Conservation (phyloP, 2,888 invertebrate genomes). For the Netelia virgata region DNA sequence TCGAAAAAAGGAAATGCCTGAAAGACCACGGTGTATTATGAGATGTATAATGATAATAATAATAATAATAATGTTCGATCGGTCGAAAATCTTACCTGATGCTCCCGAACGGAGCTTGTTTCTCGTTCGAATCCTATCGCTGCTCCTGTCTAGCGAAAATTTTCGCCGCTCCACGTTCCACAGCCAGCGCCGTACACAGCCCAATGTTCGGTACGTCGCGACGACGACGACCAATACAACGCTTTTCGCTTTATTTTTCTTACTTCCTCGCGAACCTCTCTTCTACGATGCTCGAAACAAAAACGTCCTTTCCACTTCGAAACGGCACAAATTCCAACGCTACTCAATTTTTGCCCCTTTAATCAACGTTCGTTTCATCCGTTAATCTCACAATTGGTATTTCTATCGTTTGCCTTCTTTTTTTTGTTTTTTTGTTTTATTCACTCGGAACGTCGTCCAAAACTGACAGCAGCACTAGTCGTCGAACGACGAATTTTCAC, state of each 20-base stretch:
- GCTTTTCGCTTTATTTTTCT: neutral
- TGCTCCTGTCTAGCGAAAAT: slow-evolving; percentile 10
- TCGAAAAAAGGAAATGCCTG: slow-evolving; percentile 1
- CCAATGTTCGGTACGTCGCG: neutral
- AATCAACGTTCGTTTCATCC: neutral
- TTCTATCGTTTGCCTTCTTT: neutral
- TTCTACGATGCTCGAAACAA: neutral
- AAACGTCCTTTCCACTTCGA: neutral
- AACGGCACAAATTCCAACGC: neutral
- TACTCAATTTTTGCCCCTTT: neutral
- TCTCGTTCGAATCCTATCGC: slow-evolving; percentile 61
- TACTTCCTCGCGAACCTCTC: neutral
- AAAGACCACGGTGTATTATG: too few relatives aligned
- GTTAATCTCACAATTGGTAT: neutral
- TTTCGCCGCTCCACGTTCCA: slow-evolving; percentile 45
- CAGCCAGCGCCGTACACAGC: slow-evolving; percentile 45
- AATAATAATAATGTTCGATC: too few relatives aligned
- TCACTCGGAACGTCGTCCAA: slow-evolving; percentile 60
- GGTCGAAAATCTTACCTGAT: slow-evolving; percentile 73
- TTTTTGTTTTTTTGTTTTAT: slow-evolving; percentile 11
- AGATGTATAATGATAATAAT: too few relatives aligned
- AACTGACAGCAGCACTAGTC: slow-evolving; percentile 63
- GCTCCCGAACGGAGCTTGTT: slow-evolving; percentile 78
- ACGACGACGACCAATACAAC: neutral
- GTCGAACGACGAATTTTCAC: slow-evolving; percentile 61